phyloP scores from a whole-genome alignment of 1,140 invertebrate genomes.

The Oncopodura yosiiana region DNA sequence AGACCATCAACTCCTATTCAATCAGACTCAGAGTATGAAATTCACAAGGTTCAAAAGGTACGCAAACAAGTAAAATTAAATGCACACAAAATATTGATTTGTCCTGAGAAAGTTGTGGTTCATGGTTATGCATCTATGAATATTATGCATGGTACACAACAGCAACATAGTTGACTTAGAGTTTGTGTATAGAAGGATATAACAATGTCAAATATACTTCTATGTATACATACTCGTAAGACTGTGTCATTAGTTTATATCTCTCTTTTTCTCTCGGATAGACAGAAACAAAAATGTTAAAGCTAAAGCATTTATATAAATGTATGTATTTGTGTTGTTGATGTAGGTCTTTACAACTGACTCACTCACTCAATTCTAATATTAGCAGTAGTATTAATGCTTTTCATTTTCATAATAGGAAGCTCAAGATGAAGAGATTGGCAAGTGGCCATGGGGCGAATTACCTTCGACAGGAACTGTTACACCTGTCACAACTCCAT shows the following conservation, averaged over 20 bases:
- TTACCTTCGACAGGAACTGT: constrained; percentile 52
- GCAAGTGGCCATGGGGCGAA: constrained; percentile 89
- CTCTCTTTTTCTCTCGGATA: too few species aligned
- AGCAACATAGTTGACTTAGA: too few species aligned
- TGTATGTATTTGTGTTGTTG: constrained; percentile 1
- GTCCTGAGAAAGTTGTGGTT: too few species aligned
- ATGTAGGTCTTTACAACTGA: neutral
- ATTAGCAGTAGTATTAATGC: too few species aligned
- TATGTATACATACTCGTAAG: neutral
- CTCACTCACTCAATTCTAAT: too few species aligned
- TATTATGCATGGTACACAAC: too few species aligned
- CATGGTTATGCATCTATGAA: neutral
- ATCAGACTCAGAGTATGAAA: constrained; percentile 88
- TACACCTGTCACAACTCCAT: constrained; percentile 30
- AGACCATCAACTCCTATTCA: constrained; percentile 71
- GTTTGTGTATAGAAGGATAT: neutral
- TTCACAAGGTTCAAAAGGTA: constrained; percentile 39
- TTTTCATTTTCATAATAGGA: constrained; percentile 18
- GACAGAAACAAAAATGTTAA: too few species aligned
- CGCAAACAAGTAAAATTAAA: too few species aligned
- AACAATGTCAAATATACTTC: neutral
- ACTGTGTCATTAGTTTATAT: too few species aligned
- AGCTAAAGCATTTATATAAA: neutral
- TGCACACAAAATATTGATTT: too few species aligned
- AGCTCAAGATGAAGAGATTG: constrained; percentile 33